Evolutionary conservation across 2,797 vertebrate genomes (phyloP).

Genomic region (Sebastes kiyomatsui): DNA sequence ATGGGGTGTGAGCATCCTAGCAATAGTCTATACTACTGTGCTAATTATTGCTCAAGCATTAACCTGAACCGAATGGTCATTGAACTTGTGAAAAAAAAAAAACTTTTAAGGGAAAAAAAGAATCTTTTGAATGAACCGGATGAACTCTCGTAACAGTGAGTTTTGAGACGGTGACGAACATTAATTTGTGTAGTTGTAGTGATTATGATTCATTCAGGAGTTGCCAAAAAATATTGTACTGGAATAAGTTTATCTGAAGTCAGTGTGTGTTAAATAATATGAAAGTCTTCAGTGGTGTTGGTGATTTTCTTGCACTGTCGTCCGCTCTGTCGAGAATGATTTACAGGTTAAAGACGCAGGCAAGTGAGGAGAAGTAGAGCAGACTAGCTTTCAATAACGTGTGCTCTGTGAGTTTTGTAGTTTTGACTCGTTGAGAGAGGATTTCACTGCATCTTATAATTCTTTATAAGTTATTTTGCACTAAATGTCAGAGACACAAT

Average conservation of each 20-base stretch:
- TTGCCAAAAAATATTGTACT: conserved; percentile 76
- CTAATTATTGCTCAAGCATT: conserved; percentile 26
- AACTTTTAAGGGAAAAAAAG: conserved; percentile 23
- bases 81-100: conserved; percentile 14
- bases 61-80: conserved; percentile 5
- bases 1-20: conserved; percentile 87
- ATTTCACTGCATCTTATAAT: conserved; percentile 56
- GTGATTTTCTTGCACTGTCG: conserved; percentile 29
- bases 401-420: conserved; percentile 47
- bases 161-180: conserved; percentile 42
- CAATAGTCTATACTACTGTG: conserved; percentile 50
- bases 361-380: conserved; percentile 14
- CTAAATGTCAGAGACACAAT: conserved; percentile 81
- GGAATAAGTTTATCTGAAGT: conserved; percentile 39
- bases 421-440: conserved; percentile 51
- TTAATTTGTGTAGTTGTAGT: conserved; percentile 49
- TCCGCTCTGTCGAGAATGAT: background rate
- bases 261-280: conserved; percentile 47
- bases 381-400: conserved; percentile 16
- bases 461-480: conserved; percentile 76
- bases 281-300: conserved; percentile 34
- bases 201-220: conserved; percentile 74
- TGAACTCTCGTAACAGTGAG: conserved; percentile 32
- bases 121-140: conserved; percentile 45
- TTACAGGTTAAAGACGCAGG: background rate